Percentiles rank a stretch among this genome's conserved stretches.
These are phyloP conservation scores for Nephrocerus scutellatus DNA, from an alignment of 2,888 invertebrate genomes.

Conservation along the genomic window DNA sequence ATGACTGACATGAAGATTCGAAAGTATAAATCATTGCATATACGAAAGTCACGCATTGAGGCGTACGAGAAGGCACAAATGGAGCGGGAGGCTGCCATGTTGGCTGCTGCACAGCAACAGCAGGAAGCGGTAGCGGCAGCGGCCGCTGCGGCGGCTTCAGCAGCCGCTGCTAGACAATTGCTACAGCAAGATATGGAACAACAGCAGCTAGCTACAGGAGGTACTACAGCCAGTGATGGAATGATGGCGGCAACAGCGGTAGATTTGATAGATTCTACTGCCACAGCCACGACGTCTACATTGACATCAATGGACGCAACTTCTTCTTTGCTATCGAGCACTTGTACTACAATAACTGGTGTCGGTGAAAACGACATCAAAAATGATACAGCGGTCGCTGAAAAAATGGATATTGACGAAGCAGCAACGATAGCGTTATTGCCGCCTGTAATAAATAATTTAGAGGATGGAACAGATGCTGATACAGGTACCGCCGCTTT, in stretches of 20 bases:
- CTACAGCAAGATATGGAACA: slow-evolving; percentile 10
- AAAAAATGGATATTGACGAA: slow-evolving; percentile 34
- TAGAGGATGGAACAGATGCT: slow-evolving; percentile 18
- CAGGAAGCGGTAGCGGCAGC: slow-evolving; percentile 48
- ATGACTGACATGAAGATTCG: slow-evolving; percentile 87
- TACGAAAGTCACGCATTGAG: slow-evolving; percentile 67
- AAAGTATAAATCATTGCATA: slow-evolving; percentile 68
- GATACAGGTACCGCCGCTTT: slow-evolving; percentile 8
- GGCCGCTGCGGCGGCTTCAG: slow-evolving; percentile 29
- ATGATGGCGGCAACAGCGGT: slow-evolving; percentile 45
- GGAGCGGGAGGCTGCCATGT: slow-evolving; percentile 43
- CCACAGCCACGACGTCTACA: too few relatives aligned
- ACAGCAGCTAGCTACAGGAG: slow-evolving; percentile 8
- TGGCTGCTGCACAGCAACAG: slow-evolving; percentile 35
- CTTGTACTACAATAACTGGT: too few relatives aligned
- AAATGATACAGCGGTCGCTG: slow-evolving; percentile 17
- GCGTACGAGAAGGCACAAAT: slow-evolving; percentile 56
- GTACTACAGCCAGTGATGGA: slow-evolving; percentile 25
- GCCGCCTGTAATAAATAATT: slow-evolving; percentile 7
- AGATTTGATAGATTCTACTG: background rate
- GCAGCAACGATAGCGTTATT: slow-evolving; percentile 1
- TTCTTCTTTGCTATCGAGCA: slow-evolving; percentile 2
- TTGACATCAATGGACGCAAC: too few relatives aligned
- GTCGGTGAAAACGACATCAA: slow-evolving; percentile 24
- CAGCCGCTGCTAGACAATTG: slow-evolving; percentile 8